Evolutionary conservation across 2,888 invertebrate genomes (phyloP).

Genomic region (Dastarcus helophoroides): DNA sequence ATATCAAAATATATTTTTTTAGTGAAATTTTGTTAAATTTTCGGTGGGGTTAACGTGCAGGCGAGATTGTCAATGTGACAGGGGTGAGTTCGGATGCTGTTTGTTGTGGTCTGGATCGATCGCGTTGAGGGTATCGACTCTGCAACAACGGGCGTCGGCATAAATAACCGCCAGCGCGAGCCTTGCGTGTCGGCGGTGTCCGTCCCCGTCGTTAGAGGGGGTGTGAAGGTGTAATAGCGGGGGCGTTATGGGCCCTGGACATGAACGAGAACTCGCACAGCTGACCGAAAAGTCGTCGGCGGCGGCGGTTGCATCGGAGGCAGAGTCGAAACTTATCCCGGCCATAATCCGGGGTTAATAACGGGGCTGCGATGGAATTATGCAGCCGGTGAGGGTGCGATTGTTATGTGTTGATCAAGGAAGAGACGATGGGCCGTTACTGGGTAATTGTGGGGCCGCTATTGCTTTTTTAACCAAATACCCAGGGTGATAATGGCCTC

Average conservation of each 20-base stretch:
- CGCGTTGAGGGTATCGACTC: too few relatives aligned
- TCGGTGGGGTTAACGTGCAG: too few relatives aligned
- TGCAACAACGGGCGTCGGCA: too few relatives aligned
- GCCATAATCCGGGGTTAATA: slow-evolving; percentile 16
- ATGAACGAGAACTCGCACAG: slow-evolving; percentile 27
- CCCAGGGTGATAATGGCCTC: slow-evolving; percentile 37
- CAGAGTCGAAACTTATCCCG: too few relatives aligned
- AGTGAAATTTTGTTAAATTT: too few relatives aligned
- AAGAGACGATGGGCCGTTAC: slow-evolving; percentile 34
- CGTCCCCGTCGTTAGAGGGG: slow-evolving; percentile 25
- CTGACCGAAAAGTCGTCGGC: slow-evolving; percentile 17
- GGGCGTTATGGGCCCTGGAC: slow-evolving; percentile 24
- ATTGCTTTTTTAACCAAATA: slow-evolving; percentile 41
- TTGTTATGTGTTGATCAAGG: slow-evolving; percentile 38
- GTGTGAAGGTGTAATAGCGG: slow-evolving; percentile 22
- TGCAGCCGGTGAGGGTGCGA: slow-evolving; percentile 25
- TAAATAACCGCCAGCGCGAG: slow-evolving; percentile 9
- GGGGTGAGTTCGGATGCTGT: too few relatives aligned
- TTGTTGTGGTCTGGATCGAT: too few relatives aligned
- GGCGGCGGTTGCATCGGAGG: not conserved
- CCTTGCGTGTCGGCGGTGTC: slow-evolving; percentile 20
- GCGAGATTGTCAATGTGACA: too few relatives aligned
- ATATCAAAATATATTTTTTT: too few relatives aligned
- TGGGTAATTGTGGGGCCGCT: slow-evolving; percentile 37
- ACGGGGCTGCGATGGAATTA: slow-evolving; percentile 20